Evolutionary conservation across 2,113 vertebrate genomes (phyloP).

Genomic region (Tachysurus vachellii): DNA sequence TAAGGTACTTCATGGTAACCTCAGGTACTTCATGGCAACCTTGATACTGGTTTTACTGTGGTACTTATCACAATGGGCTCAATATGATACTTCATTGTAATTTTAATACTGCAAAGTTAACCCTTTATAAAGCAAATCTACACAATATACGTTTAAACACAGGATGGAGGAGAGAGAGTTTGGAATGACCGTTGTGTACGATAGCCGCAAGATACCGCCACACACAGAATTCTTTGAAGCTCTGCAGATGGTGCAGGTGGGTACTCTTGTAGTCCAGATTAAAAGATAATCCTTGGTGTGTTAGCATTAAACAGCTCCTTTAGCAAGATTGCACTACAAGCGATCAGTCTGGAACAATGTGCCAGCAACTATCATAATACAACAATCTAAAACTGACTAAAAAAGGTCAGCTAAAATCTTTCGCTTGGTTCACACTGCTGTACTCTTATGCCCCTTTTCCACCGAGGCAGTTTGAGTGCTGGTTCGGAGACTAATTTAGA

Average conservation of each 20-base stretch:
- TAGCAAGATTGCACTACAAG: background rate
- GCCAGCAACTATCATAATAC: background rate
- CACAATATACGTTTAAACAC: background rate
- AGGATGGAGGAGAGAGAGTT: conserved; percentile 75
- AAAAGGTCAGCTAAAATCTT: background rate
- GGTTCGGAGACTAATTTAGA: too few species aligned
- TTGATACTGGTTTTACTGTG: background rate
- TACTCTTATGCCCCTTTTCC: background rate
- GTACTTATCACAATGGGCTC: background rate
- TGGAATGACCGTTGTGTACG: conserved; percentile 79
- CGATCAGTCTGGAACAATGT: background rate
- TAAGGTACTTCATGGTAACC: background rate
- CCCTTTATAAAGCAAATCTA: background rate
- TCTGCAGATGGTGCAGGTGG: conserved; percentile 80
- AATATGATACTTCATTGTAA: background rate
- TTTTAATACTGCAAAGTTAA: background rate
- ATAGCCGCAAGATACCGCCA: conserved; percentile 77
- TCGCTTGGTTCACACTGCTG: background rate
- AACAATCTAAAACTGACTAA: background rate
- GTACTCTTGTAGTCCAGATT: background rate
- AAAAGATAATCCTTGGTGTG: background rate
- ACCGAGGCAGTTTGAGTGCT: too few species aligned
- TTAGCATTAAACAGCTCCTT: background rate
- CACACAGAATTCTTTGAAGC: conserved; percentile 73
- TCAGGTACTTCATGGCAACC: background rate